Base-by-base conservation (phyloP, 2,797 vertebrate genomes). In the Glyptemys insculpta region DNA sequence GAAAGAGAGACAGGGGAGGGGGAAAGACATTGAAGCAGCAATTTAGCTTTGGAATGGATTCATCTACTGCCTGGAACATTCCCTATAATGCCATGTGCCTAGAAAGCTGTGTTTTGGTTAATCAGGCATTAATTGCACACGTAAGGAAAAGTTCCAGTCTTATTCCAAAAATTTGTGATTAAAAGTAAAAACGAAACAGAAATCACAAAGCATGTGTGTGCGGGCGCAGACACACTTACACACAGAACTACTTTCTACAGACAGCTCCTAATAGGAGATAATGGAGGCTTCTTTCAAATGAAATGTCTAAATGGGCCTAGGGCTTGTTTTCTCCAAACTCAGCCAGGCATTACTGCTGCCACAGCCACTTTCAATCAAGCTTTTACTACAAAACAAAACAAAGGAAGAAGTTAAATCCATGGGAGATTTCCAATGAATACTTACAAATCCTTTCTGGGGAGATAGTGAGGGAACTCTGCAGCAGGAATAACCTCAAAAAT, bases 301-400 rank as follows among this genome's bases (percentile, higher is more conserved):
- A 97, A 98, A 98, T 92, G 96, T 98, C 98, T 98, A 98, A 98
- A 98, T 97, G 97, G 97, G 98, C 92, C 96, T 93, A 91, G 97
- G 97, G 97, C 98, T 98, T 95, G 87, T 98, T 99, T 98, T 98
- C 98, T 97, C 98, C 93, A 96, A 97, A 97, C 95, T 96, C 98
- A 98, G 98, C 98, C 98, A 99, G 98, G 98, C 98, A 98, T 98
- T 97, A 95, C 98, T 98, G 97, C 98, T 98, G 98, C 98, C 98
- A 98, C 98, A 98, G 98, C 97, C 98, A 98, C 98, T 98, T 98
- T 99, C 98, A 98, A 98, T 99, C 98, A 98, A 98, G 98, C 98
- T 98, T 98, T 99, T 98, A 98, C 97, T 98, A 97, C 96, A 97
- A 97, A 98, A 97, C 96, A 93, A 98, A 98, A 98, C 98, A 97